Conservation (phyloP, 2,113 vertebrate species). For the Ceuthmochares aereus region DNA sequence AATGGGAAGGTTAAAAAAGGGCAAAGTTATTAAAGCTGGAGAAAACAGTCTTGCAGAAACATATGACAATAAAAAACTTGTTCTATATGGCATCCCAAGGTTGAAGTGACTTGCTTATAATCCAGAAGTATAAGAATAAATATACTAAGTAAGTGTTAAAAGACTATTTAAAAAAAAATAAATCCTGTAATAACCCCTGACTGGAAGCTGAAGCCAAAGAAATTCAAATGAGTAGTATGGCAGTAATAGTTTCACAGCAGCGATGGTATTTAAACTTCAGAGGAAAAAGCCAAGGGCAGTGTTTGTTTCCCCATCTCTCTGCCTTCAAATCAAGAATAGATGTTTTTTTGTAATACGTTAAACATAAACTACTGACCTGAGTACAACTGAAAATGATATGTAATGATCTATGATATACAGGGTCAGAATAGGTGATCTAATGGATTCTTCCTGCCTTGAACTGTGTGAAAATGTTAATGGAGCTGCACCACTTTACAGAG, state of each 20-base stretch:
- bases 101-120: background rate
- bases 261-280: constrained; percentile 28
- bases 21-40: background rate
- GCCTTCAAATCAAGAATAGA: constrained; percentile 1
- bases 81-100: background rate
- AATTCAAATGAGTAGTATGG: constrained; percentile 7
- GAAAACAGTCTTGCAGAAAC: background rate
- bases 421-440: constrained; percentile 46
- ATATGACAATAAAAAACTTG: background rate
- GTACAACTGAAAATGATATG: constrained; percentile 26
- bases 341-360: constrained; percentile 7
- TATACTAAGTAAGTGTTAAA: background rate
- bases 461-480: constrained; percentile 31
- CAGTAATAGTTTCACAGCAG: background rate
- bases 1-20: background rate
- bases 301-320: background rate
- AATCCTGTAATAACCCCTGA: background rate
- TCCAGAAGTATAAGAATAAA: background rate
- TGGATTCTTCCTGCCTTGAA: constrained; percentile 30
- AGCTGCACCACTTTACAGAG: background rate
- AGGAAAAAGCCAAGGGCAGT: constrained; percentile 16
- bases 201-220: constrained; percentile 25
- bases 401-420: constrained; percentile 34
- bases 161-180: background rate
- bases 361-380: constrained; percentile 13